phyloP scores from a whole-genome alignment of 2,797 vertebrate species.

The Spinus pinus region DNA sequence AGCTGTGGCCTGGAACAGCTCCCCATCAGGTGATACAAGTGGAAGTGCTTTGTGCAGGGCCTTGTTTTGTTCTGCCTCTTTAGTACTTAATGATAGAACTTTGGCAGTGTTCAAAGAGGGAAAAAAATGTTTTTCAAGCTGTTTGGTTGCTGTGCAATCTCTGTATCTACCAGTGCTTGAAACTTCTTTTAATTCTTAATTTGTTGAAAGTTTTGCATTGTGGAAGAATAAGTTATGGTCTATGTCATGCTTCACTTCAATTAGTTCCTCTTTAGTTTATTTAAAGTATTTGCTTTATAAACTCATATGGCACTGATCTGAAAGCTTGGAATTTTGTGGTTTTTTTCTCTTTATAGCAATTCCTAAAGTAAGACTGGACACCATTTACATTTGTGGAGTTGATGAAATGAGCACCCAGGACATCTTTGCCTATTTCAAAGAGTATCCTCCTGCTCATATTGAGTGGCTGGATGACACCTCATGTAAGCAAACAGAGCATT shows the following conservation, averaged over 20 bases:
- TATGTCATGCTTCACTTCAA: not conserved
- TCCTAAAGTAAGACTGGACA: slow-evolving; percentile 88
- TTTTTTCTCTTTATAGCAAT: slow-evolving; percentile 81
- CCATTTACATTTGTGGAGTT: slow-evolving; percentile 88
- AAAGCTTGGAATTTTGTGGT: not conserved
- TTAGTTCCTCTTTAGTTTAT: not conserved
- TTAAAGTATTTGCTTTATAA: not conserved
- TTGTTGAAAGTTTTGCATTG: not conserved
- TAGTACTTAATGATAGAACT: not conserved
- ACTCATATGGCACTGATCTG: not conserved
- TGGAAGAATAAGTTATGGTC: not conserved
- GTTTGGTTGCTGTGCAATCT: not conserved
- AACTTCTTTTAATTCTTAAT: not conserved
- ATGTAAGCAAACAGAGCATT: slow-evolving; percentile 80
- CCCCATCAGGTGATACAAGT: not conserved
- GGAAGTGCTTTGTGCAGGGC: not conserved
- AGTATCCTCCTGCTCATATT: slow-evolving; percentile 95
- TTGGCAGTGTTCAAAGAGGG: not conserved
- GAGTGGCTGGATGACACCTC: slow-evolving; percentile 96
- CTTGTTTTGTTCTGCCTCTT: not conserved
- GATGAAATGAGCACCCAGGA: slow-evolving; percentile 98
- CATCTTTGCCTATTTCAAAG: slow-evolving; percentile 92
- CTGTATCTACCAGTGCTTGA: not conserved
- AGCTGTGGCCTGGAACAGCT: not conserved
- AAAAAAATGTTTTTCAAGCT: not conserved